A percentile compares a stretch with the other conserved stretches of the same genome.
Evolutionary conservation across 2,888 invertebrate species (phyloP).

Genomic region (Polydrusus pterygomalis): DNA sequence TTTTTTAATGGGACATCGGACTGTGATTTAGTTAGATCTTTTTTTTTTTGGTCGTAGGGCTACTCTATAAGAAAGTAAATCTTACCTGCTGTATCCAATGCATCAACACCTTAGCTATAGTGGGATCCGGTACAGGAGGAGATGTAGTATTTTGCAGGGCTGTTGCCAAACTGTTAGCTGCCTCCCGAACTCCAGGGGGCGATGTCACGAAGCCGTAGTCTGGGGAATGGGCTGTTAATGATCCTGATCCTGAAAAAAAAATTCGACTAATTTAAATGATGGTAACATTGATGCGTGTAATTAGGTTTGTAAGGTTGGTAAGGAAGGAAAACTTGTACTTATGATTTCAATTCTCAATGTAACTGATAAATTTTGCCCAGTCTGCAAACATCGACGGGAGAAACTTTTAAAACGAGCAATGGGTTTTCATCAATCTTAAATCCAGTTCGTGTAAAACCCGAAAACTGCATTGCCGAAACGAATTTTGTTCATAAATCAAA

Average conservation of each 20-base stretch:
- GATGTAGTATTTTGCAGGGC: conserved; percentile 78
- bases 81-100: conserved; percentile 78
- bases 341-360: too few relatives aligned
- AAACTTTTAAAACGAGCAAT: not conserved
- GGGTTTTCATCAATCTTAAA: conserved; percentile 12
- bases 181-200: conserved; percentile 75
- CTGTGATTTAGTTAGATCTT: too few relatives aligned
- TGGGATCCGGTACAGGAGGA: conserved; percentile 80
- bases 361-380: not conserved
- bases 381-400: not conserved
- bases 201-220: conserved; percentile 67
- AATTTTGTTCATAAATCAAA: conserved; percentile 28
- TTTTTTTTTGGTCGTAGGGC: too few relatives aligned
- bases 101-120: conserved; percentile 79
- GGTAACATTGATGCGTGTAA: too few relatives aligned
- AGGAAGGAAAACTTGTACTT: too few relatives aligned
- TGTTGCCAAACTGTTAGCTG: conserved; percentile 79
- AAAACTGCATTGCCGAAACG: conserved; percentile 13
- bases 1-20: too few relatives aligned
- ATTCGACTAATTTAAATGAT: not conserved
- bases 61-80: not conserved
- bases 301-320: too few relatives aligned
- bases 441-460: conserved; percentile 2
- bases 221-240: conserved; percentile 69
- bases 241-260: conserved; percentile 65